Percentiles rank a stretch among this genome's conserved stretches.
Evolutionary conservation across 2,113 vertebrate genomes (phyloP).

Genomic region (Philantomba maxwellii): DNA sequence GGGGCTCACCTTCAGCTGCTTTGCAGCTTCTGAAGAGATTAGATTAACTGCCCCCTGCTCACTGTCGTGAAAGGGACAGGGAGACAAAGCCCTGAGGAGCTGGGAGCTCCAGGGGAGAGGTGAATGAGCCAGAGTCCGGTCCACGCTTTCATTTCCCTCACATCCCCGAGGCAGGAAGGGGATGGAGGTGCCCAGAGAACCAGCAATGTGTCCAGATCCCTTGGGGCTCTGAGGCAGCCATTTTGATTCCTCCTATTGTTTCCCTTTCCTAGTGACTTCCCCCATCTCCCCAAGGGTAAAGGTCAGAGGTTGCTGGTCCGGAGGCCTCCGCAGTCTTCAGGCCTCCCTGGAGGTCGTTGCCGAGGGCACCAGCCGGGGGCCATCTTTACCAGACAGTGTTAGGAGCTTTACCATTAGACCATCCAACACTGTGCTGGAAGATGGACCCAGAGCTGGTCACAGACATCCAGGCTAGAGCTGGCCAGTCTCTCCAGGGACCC

Average conservation of each 20-base stretch:
- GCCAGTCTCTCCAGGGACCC: not conserved
- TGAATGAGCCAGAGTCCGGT: not conserved
- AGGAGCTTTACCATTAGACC: conserved; percentile 59
- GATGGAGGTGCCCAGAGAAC: not conserved
- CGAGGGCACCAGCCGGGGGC: conserved; percentile 52
- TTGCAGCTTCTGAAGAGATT: not conserved
- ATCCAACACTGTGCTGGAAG: conserved; percentile 76
- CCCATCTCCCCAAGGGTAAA: not conserved
- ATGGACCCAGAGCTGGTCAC: conserved; percentile 64
- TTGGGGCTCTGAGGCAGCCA: conserved; percentile 48
- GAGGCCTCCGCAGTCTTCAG: conserved; percentile 30
- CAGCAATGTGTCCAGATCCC: not conserved
- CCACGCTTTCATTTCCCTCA: not conserved
- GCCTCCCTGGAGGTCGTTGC: conserved; percentile 44
- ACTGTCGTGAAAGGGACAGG: not conserved
- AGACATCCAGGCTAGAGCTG: not conserved
- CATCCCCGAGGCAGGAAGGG: not conserved
- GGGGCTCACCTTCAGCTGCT: not conserved
- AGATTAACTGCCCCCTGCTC: not conserved
- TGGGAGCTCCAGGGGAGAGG: not conserved
- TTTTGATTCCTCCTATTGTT: conserved; percentile 64
- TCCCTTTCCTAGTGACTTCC: not conserved
- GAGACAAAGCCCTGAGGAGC: not conserved
- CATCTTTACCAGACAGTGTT: conserved; percentile 78
- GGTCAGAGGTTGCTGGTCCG: not conserved